Evolutionary conservation across 2,113 vertebrate species (phyloP).

Genomic region (Ploceus nigricollis): DNA sequence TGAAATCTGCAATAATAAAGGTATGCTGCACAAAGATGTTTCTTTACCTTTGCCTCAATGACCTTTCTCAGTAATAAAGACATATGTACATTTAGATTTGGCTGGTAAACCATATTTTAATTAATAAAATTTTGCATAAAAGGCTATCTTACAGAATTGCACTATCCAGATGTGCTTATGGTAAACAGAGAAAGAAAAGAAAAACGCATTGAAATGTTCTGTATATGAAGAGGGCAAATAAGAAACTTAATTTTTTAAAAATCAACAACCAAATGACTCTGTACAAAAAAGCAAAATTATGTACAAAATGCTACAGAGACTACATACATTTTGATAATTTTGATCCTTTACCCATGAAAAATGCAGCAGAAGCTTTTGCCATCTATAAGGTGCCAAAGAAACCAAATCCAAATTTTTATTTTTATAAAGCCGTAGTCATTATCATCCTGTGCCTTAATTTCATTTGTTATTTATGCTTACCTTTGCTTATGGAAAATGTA

Average conservation of each 20-base stretch:
- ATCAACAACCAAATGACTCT: constrained; percentile 79
- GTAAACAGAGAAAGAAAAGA: constrained; percentile 37
- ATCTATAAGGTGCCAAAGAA: constrained; percentile 84
- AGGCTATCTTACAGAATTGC: constrained; percentile 73
- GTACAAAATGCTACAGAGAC: constrained; percentile 83
- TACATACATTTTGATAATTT: constrained; percentile 71
- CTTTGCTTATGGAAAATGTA: constrained; percentile 65
- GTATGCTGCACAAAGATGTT: constrained; percentile 72
- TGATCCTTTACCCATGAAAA: constrained; percentile 64
- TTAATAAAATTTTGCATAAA: constrained; percentile 79
- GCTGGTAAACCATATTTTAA: constrained; percentile 72
- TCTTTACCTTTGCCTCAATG: constrained; percentile 61
- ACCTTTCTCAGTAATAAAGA: constrained; percentile 70
- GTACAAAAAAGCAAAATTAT: constrained; percentile 82
- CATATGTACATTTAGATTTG: constrained; percentile 74
- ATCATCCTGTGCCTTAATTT: constrained; percentile 57
- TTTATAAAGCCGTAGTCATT: constrained; percentile 64
- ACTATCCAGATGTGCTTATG: constrained; percentile 64
- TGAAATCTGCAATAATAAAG: constrained; percentile 76
- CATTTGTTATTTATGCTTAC: constrained; percentile 59
- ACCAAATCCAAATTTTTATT: constrained; percentile 57
- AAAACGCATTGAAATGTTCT: constrained; percentile 36
- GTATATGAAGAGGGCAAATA: constrained; percentile 69
- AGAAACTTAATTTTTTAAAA: constrained; percentile 73
- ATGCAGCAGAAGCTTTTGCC: constrained; percentile 72